A percentile compares a stretch with the other conserved stretches of the same genome.
Evolutionary conservation across 2,113 vertebrate species (phyloP).

Genomic region (Pholis gunnellus): DNA sequence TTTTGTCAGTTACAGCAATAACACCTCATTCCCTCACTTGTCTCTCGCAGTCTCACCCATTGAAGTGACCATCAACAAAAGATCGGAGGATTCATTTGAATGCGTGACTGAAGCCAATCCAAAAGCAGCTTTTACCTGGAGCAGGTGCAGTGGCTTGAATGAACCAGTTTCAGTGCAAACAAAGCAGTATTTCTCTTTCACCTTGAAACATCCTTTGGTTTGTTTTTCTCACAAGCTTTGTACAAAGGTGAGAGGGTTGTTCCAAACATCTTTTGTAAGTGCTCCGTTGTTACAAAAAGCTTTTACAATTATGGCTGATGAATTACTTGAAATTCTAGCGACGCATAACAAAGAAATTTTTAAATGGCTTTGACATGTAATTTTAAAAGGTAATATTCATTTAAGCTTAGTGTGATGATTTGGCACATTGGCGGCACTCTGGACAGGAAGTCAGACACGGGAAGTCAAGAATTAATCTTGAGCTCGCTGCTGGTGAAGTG

Average conservation of each 20-base stretch:
- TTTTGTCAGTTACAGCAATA: neutral
- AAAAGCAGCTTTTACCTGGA: constrained; percentile 60
- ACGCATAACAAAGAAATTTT: neutral
- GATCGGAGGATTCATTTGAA: constrained; percentile 2
- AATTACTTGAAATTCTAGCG: neutral
- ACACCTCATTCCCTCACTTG: neutral
- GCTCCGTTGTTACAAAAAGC: neutral
- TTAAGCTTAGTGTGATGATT: neutral
- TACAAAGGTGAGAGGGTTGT: neutral
- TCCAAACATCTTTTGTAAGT: neutral
- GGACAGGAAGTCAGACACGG: neutral
- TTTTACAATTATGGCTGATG: neutral
- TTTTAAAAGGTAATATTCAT: neutral
- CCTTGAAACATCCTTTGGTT: neutral
- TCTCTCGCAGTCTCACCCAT: constrained; percentile 60
- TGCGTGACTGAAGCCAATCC: constrained; percentile 68
- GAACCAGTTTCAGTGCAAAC: neutral
- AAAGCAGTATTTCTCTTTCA: neutral
- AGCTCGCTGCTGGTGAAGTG: neutral
- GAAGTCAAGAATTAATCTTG: neutral
- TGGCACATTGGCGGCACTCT: neutral
- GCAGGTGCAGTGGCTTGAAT: constrained; percentile 58
- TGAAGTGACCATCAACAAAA: constrained; percentile 21
- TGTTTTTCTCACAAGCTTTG: neutral
- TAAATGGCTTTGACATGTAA: neutral